A percentile compares a stretch with the other conserved stretches of the same genome.
Evolutionary conservation across 2,888 invertebrate genomes (phyloP).

Genomic region (Oligia latruncula): DNA sequence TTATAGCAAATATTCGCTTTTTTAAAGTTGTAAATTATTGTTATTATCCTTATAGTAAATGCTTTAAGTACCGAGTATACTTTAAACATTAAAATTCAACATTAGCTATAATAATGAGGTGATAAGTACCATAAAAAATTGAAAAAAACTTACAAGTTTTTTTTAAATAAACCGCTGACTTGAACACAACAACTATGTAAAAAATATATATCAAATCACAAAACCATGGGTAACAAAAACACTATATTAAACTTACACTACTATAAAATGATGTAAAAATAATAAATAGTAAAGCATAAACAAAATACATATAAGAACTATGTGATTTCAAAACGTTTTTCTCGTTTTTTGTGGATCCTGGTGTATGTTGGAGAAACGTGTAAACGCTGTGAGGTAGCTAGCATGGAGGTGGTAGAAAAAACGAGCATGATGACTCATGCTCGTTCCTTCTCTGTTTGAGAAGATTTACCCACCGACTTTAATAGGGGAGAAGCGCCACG

Average conservation of each 20-base stretch:
- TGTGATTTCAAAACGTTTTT: constrained; percentile 13
- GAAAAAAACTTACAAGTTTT: no score
- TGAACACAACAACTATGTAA: background rate
- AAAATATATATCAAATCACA: constrained; percentile 13
- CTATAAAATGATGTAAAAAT: constrained; percentile 8
- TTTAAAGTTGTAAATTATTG: constrained; percentile 26
- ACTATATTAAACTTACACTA: background rate
- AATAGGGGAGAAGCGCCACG: background rate
- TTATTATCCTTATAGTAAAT: background rate
- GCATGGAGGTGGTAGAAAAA: background rate
- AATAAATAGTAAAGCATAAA: constrained; percentile 6
- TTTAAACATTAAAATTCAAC: background rate
- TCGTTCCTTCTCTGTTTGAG: constrained; percentile 1
- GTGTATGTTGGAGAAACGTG: constrained; percentile 24
- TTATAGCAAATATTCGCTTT: background rate
- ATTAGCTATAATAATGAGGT: background rate
- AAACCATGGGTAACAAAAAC: constrained; percentile 4
- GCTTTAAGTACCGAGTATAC: constrained; percentile 1
- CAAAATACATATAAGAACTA: background rate
- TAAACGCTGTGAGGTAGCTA: constrained; percentile 38
- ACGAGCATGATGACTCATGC: background rate
- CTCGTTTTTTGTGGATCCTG: constrained; percentile 11
- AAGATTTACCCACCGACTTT: background rate
- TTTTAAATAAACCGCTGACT: background rate
- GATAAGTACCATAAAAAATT: background rate